These are phyloP conservation scores for Lordiphosa stackelbergi DNA, from an alignment of 1,140 invertebrate genomes.

Conservation along the genomic window DNA sequence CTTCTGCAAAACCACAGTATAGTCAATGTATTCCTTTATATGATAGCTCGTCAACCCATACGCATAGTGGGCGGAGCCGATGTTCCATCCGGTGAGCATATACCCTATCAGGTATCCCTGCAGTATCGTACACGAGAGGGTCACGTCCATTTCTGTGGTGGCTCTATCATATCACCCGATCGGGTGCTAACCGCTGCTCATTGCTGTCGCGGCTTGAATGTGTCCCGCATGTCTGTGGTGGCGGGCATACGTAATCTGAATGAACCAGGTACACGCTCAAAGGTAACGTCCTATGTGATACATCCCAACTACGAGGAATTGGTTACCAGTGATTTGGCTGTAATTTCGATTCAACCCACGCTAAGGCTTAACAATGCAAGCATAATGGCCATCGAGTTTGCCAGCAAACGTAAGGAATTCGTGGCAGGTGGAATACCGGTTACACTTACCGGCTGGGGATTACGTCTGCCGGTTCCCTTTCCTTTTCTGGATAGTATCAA, in stretches of 20 bases:
- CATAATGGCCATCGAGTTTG: slow-evolving; percentile 43
- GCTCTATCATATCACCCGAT: slow-evolving; percentile 67
- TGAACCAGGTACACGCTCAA: slow-evolving; percentile 62
- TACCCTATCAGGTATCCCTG: slow-evolving; percentile 71
- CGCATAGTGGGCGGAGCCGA: slow-evolving; percentile 65
- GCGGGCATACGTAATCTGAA: slow-evolving; percentile 77
- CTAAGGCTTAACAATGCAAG: slow-evolving; percentile 47
- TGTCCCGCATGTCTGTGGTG: slow-evolving; percentile 71
- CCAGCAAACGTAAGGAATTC: slow-evolving; percentile 16
- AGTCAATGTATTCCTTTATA: too few species aligned
- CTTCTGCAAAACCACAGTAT: background rate
- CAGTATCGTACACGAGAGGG: slow-evolving; percentile 47
- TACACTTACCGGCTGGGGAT: slow-evolving; percentile 71
- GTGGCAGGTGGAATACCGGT: slow-evolving; percentile 51
- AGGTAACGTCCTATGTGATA: slow-evolving; percentile 41
- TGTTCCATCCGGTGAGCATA: slow-evolving; percentile 42
- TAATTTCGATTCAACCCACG: slow-evolving; percentile 48
- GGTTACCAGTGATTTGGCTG: slow-evolving; percentile 65
- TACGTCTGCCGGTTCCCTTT: slow-evolving; percentile 46
- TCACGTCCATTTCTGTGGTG: slow-evolving; percentile 71
- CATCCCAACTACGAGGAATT: slow-evolving; percentile 64
- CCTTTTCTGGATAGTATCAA: slow-evolving; percentile 54
- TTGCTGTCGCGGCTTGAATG: slow-evolving; percentile 63
- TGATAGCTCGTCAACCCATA: slow-evolving; percentile 42
- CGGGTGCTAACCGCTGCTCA: slow-evolving; percentile 76